Evolutionary conservation across 2,888 invertebrate genomes (phyloP).

Genomic region (Cerastis leucographa): DNA sequence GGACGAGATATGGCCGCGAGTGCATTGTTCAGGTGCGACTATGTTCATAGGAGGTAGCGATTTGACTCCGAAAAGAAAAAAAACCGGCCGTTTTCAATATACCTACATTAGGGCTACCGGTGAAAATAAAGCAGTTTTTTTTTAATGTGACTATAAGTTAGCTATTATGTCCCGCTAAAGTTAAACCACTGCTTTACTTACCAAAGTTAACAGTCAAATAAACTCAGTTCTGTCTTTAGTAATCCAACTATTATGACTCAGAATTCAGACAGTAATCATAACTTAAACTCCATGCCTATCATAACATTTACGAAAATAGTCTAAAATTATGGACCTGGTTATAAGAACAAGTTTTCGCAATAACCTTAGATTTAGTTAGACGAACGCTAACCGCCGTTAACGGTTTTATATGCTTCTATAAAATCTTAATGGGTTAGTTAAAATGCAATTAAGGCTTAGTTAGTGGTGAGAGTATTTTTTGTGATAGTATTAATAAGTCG

Average conservation of each 20-base stretch:
- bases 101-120: not conserved
- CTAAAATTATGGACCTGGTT: constrained; percentile 36
- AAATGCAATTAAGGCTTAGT: constrained; percentile 47
- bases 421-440: constrained; percentile 55
- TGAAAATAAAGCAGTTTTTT: not conserved
- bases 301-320: constrained; percentile 58
- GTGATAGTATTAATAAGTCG: not conserved
- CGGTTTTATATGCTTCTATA: constrained; percentile 51
- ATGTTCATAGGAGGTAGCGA: constrained; percentile 43
- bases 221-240: not conserved
- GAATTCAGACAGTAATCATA: constrained; percentile 35
- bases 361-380: constrained; percentile 31
- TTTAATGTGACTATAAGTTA: not conserved
- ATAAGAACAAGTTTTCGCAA: constrained; percentile 42
- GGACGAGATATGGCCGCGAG: constrained; percentile 72
- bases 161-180: not conserved
- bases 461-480: constrained; percentile 1
- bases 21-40: constrained; percentile 59
- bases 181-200: not conserved
- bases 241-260: constrained; percentile 46
- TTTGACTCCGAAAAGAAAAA: not conserved
- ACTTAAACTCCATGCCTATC: constrained; percentile 43
- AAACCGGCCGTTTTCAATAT: not conserved
- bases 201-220: not conserved
- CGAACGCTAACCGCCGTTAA: constrained; percentile 38